Conservation (phyloP, 2,888 invertebrate species). For the Cynaeus angustus region DNA sequence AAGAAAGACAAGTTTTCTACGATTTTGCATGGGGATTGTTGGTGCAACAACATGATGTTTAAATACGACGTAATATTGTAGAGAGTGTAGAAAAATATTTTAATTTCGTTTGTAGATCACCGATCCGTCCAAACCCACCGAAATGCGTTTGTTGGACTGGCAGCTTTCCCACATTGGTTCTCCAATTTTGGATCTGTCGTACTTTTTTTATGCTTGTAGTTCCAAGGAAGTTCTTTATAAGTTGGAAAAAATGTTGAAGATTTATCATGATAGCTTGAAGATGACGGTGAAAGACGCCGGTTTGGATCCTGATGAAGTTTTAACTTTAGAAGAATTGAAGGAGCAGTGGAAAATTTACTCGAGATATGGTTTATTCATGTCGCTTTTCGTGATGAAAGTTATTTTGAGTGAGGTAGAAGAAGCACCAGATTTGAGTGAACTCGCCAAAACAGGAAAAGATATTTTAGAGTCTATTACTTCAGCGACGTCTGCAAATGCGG, state of each 20-base stretch:
- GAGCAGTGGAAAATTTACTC: conserved; percentile 46
- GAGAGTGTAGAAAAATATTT: conserved; percentile 49
- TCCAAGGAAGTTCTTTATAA: conserved; percentile 58
- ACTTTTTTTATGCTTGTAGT: conserved; percentile 61
- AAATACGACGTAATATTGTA: conserved; percentile 61
- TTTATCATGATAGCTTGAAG: conserved; percentile 61
- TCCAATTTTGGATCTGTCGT: conserved; percentile 61
- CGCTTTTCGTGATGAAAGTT: conserved; percentile 31
- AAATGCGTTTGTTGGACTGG: conserved; percentile 57
- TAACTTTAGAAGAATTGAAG: conserved; percentile 52
- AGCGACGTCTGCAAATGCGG: background rate
- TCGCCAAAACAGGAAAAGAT: conserved; percentile 23
- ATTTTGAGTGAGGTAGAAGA: conserved; percentile 32
- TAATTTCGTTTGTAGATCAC: conserved; percentile 19
- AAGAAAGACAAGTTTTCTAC: conserved; percentile 44
- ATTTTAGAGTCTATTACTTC: conserved; percentile 8
- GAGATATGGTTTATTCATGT: conserved; percentile 44
- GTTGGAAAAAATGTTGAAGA: conserved; percentile 57
- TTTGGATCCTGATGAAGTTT: conserved; percentile 55
- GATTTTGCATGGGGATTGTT: conserved; percentile 63
- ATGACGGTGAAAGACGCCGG: conserved; percentile 53
- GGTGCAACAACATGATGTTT: conserved; percentile 66
- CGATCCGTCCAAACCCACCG: conserved; percentile 49
- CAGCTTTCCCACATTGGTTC: conserved; percentile 52
- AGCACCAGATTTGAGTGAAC: conserved; percentile 34